A percentile compares a stretch with the other conserved stretches of the same genome.
phyloP scores from a whole-genome alignment of 2,113 vertebrate species.

The Hoplias malabaricus region DNA sequence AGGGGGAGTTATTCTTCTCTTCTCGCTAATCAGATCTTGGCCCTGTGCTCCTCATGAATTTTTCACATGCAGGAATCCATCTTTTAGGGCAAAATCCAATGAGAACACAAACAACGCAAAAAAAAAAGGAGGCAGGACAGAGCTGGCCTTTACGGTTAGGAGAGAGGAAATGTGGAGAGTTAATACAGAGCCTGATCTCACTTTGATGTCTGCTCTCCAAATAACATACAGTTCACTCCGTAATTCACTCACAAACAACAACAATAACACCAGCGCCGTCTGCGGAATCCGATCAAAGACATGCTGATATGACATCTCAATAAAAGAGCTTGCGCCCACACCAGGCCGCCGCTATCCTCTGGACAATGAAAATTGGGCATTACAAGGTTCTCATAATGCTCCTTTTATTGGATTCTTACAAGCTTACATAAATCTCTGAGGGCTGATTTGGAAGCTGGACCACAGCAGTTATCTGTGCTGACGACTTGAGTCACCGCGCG shows the following conservation, averaged over 20 bases:
- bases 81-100: slow-evolving; percentile 51
- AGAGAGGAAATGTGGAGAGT: slow-evolving; percentile 1
- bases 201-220: not conserved
- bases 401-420: slow-evolving; percentile 19
- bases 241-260: not conserved
- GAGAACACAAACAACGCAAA: slow-evolving; percentile 35
- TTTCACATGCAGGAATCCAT: slow-evolving; percentile 47
- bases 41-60: slow-evolving; percentile 47
- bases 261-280: not conserved
- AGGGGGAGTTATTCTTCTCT: slow-evolving; percentile 24
- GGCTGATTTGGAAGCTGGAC: not conserved
- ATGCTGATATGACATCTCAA: not conserved
- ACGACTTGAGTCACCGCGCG: not conserved
- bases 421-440: slow-evolving; percentile 21
- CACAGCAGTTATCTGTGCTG: not conserved
- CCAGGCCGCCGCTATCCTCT: not conserved
- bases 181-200: not conserved
- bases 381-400: slow-evolving; percentile 4
- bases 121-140: slow-evolving; percentile 27
- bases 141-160: slow-evolving; percentile 6
- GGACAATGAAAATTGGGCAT: not conserved
- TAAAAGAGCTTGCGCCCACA: not conserved
- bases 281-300: not conserved
- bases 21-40: slow-evolving; percentile 41
- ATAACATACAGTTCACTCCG: not conserved